A percentile compares a stretch with the other conserved stretches of the same genome.
Conservation (phyloP, 2,113 vertebrate species). For the Progne subis region DNA sequence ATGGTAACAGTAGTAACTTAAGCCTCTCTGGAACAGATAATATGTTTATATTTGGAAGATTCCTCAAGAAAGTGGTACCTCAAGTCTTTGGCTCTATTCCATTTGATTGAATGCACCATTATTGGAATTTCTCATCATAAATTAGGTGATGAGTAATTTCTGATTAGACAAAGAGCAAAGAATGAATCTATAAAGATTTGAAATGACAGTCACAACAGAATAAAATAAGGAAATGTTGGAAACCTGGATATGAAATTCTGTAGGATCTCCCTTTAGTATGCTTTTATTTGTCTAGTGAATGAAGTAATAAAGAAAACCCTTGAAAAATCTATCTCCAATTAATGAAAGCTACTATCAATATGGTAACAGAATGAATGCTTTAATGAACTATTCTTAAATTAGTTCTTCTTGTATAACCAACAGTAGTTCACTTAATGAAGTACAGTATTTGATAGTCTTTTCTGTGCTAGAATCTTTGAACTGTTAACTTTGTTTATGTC, state of each 20-base stretch:
- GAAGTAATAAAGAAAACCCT: not conserved
- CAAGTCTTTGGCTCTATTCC: not conserved
- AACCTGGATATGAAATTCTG: not conserved
- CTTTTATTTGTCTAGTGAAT: not conserved
- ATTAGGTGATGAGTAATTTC: conserved; percentile 25
- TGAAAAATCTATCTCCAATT: not conserved
- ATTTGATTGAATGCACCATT: not conserved
- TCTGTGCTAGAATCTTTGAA: not conserved
- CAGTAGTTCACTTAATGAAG: not conserved
- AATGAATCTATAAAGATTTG: not conserved
- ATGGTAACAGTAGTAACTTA: not conserved
- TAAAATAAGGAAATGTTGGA: not conserved
- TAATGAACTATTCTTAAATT: not conserved
- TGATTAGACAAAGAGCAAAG: not conserved
- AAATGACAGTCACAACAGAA: not conserved
- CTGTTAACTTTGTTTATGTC: not conserved
- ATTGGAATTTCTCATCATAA: not conserved
- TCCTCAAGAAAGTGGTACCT: not conserved
- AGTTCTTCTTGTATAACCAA: not conserved
- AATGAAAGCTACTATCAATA: not conserved
- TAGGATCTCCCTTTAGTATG: not conserved
- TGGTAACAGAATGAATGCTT: not conserved
- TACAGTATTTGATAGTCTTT: not conserved
- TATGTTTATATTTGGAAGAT: not conserved
- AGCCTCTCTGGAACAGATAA: not conserved